Evolutionary conservation across 2,797 vertebrate species (phyloP).

Genomic region (Hybognathus amarus): DNA sequence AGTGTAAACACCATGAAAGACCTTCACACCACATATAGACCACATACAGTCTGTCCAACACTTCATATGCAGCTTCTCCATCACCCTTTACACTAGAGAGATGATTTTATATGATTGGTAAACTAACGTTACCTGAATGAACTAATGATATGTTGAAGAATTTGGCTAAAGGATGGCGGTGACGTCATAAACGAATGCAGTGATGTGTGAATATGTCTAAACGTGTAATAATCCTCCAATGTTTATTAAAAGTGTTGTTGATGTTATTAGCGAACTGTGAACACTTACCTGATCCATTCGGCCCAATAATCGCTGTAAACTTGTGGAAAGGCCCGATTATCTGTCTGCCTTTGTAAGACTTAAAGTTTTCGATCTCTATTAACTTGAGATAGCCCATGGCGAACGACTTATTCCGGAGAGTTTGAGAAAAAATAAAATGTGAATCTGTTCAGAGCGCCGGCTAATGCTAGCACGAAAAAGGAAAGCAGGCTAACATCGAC

Average conservation of each 20-base stretch:
- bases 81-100: no score
- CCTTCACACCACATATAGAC: no score
- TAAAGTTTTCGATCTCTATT: slow-evolving; percentile 95
- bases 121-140: background rate
- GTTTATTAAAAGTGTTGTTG: background rate
- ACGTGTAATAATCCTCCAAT: no score
- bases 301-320: slow-evolving; percentile 94
- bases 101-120: no score
- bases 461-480: background rate
- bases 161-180: background rate
- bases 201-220: background rate
- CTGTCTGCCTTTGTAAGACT: slow-evolving; percentile 92
- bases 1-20: no score
- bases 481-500: background rate
- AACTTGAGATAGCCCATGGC: slow-evolving; percentile 90
- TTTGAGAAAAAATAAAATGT: background rate
- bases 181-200: background rate
- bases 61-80: background rate
- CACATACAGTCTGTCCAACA: background rate
- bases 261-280: background rate
- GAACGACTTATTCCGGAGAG: background rate
- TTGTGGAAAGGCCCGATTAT: slow-evolving; percentile 94
- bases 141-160: background rate
- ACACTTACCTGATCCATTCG: slow-evolving; percentile 90
- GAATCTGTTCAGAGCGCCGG: background rate